Conservation (phyloP, 2,888 invertebrate species). For the Dynastes hyllus region DNA sequence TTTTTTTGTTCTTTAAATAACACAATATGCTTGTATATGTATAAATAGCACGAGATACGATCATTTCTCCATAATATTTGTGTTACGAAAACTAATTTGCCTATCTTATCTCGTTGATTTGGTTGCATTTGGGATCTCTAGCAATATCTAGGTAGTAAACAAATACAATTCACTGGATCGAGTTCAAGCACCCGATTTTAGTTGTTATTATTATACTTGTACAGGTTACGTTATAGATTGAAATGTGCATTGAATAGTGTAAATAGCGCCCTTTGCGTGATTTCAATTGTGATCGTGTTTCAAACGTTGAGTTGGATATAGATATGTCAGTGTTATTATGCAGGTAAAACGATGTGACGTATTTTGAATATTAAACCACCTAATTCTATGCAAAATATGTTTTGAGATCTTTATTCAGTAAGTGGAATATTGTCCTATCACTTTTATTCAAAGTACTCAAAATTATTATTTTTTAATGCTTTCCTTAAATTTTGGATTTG, state of each 20-base stretch:
- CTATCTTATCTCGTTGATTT: not conserved
- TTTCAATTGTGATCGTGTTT: not conserved
- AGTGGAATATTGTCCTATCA: no score
- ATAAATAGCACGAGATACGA: not conserved
- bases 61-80: not conserved
- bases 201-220: not conserved
- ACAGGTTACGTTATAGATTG: not conserved
- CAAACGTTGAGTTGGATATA: not conserved
- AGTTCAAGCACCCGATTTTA: not conserved
- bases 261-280: not conserved
- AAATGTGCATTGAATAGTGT: not conserved
- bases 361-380: not conserved
- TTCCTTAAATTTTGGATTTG: no score
- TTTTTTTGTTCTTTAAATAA: no score
- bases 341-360: not conserved
- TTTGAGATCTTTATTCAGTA: no score
- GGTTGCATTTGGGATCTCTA: not conserved
- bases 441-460: no score
- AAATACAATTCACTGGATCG: not conserved
- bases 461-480: no score
- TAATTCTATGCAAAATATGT: no score
- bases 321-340: constrained; percentile 17
- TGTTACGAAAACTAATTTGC: not conserved
- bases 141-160: not conserved
- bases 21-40: no score